These are phyloP conservation scores for Heteromurus nitidus DNA, from an alignment of 2,888 invertebrate species.

Conservation along the genomic window DNA sequence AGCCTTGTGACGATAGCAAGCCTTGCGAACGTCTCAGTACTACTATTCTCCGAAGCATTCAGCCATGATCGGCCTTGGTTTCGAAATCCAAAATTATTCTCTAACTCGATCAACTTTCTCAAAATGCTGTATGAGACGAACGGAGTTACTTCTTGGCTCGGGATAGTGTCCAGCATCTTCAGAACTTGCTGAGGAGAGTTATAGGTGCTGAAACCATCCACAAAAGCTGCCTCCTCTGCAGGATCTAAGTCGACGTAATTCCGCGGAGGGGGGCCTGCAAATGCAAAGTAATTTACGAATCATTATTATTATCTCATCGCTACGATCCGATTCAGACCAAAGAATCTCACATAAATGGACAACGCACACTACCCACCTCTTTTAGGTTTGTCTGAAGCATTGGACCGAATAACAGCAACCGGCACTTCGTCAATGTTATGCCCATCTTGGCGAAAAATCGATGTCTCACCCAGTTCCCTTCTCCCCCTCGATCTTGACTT, in stretches of 20 bases:
- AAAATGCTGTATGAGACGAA: slow-evolving; percentile 77
- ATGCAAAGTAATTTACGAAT: neutral
- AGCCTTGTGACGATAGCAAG: slow-evolving; percentile 77
- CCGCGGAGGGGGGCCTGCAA: slow-evolving; percentile 40
- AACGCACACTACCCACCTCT: slow-evolving; percentile 20
- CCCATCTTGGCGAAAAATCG: slow-evolving; percentile 82
- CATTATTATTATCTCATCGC: neutral
- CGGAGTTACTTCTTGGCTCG: slow-evolving; percentile 77
- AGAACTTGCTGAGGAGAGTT: slow-evolving; percentile 75
- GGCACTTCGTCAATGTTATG: slow-evolving; percentile 83
- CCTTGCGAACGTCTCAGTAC: slow-evolving; percentile 75
- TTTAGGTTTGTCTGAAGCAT: slow-evolving; percentile 30
- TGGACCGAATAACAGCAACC: slow-evolving; percentile 78
- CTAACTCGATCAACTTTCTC: slow-evolving; percentile 77
- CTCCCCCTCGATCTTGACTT: slow-evolving; percentile 10
- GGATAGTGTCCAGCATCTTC: slow-evolving; percentile 76
- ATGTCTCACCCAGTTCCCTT: slow-evolving; percentile 76
- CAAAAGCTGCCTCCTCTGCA: slow-evolving; percentile 74
- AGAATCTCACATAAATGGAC: too few relatives aligned
- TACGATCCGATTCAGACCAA: neutral
- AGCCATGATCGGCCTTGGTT: slow-evolving; percentile 74
- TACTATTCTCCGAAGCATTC: slow-evolving; percentile 72
- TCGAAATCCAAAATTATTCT: slow-evolving; percentile 75
- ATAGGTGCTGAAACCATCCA: slow-evolving; percentile 75
- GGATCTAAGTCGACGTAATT: slow-evolving; percentile 66